phyloP scores from a whole-genome alignment of 2,797 vertebrate species.

The Trematocara caparti region DNA sequence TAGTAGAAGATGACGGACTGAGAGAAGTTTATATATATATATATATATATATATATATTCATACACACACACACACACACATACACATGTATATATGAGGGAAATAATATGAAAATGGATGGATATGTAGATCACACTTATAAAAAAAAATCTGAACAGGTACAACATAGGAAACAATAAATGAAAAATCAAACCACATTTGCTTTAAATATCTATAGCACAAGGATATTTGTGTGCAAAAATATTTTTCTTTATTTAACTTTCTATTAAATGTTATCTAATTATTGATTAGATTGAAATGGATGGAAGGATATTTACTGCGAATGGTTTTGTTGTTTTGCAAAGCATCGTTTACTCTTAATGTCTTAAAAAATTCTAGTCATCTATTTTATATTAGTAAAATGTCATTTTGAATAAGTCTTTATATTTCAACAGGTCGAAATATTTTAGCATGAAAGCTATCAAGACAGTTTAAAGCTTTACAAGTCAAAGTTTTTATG shows the following conservation, averaged over 20 bases:
- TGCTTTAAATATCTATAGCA: neutral
- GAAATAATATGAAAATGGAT: neutral
- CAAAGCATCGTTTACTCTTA: neutral
- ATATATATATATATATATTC: fast-evolving
- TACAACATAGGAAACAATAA: neutral
- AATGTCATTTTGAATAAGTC: neutral
- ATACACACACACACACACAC: neutral
- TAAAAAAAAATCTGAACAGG: neutral
- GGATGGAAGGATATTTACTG: neutral
- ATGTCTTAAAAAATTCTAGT: neutral
- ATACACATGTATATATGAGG: fast-evolving
- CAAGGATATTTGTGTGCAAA: neutral
- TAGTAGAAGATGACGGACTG: too few relatives aligned
- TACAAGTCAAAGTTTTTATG: neutral
- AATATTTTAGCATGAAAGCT: neutral
- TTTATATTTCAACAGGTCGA: neutral
- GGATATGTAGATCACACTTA: neutral
- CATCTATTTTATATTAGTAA: neutral
- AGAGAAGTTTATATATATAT: too few relatives aligned
- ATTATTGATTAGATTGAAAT: neutral
- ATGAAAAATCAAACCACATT: neutral
- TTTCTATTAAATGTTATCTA: neutral
- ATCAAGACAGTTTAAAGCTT: neutral
- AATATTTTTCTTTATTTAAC: neutral
- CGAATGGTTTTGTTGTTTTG: neutral